phyloP scores from a whole-genome alignment of 2,797 vertebrate genomes.

The Aldrovandia affinis region DNA sequence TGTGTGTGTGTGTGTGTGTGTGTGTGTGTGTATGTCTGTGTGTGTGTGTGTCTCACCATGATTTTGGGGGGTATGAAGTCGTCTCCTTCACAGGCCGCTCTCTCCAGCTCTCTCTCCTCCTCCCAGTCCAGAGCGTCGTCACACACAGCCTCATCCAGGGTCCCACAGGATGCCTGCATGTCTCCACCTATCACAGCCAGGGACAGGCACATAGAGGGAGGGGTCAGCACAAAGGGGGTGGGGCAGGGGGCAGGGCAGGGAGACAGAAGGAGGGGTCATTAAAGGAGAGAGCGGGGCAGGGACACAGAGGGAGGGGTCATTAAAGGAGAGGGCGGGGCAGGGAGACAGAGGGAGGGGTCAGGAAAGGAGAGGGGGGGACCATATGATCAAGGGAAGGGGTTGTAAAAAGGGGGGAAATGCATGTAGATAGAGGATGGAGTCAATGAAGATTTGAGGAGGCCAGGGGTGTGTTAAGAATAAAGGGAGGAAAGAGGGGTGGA shows the following conservation, averaged over 20 bases:
- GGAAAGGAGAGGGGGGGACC: neutral
- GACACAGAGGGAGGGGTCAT: neutral
- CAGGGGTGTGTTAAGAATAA: neutral
- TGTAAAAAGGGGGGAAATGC: neutral
- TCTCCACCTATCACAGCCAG: constrained; percentile 81
- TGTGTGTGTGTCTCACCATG: constrained; percentile 77
- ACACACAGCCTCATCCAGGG: constrained; percentile 81
- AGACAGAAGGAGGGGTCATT: constrained; percentile 18
- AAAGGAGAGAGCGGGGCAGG: constrained; percentile 19
- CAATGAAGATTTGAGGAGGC: neutral
- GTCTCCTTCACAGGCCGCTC: constrained; percentile 85
- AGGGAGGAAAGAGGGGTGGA: constrained; percentile 27
- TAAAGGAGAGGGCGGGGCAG: neutral
- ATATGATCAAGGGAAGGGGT: neutral
- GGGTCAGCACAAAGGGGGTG: constrained; percentile 28
- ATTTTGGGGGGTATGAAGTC: constrained; percentile 97
- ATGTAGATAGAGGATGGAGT: neutral
- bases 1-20: neutral
- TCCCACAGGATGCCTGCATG: constrained; percentile 83
- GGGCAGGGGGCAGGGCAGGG: constrained; percentile 8
- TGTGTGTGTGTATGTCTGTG: neutral
- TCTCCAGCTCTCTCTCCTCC: constrained; percentile 90
- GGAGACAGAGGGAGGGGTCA: neutral
- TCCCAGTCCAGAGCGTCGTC: constrained; percentile 89
- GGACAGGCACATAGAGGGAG: constrained; percentile 34